Conservation (phyloP, 2,797 vertebrate species). For the Babyrousa celebensis region DNA sequence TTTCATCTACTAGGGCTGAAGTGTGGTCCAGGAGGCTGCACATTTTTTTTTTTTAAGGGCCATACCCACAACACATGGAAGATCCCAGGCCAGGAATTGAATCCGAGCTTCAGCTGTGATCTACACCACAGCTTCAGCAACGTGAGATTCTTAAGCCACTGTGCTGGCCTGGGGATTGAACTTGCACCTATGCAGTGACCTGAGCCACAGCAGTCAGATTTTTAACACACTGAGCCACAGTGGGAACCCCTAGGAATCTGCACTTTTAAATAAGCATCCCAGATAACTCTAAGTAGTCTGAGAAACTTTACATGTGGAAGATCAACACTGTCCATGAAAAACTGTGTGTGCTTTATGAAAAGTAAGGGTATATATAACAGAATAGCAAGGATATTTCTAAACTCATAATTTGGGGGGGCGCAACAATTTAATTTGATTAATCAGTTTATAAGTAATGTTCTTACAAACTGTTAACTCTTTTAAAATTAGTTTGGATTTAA, state of each 20-base stretch:
- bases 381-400: neutral
- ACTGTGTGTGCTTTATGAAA: neutral
- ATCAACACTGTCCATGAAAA: neutral
- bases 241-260: neutral
- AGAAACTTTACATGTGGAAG: neutral
- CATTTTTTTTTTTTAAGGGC: neutral
- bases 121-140: too few relatives aligned
- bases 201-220: too few relatives aligned
- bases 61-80: too few relatives aligned
- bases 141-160: too few relatives aligned
- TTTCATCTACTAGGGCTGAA: neutral
- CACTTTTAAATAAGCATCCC: neutral
- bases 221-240: too few relatives aligned
- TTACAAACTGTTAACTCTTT: neutral
- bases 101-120: too few relatives aligned
- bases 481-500: constrained; percentile 50
- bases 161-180: too few relatives aligned
- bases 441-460: neutral
- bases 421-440: neutral
- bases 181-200: too few relatives aligned
- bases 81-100: too few relatives aligned
- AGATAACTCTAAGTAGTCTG: neutral
- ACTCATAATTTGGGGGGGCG: neutral
- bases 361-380: neutral
- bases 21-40: neutral